Percentiles rank a stretch among this genome's conserved stretches.
Evolutionary conservation across 2,797 vertebrate species (phyloP).

Genomic region (Pangasius krempfi): DNA sequence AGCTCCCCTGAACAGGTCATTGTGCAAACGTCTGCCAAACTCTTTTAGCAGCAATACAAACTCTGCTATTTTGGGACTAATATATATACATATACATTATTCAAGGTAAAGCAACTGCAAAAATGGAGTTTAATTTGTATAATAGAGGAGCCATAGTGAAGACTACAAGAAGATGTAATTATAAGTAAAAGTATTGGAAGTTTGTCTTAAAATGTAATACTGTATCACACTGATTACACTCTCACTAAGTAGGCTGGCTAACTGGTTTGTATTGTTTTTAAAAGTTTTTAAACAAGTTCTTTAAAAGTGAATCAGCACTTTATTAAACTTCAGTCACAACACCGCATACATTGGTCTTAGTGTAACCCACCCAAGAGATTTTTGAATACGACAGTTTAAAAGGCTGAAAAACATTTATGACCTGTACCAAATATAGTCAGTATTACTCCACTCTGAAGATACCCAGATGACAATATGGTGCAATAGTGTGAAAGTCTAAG

Average conservation of each 20-base stretch:
- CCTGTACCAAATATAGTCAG: not conserved
- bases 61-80: not conserved
- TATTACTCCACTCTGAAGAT: conserved; percentile 24
- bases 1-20: not conserved
- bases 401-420: conserved; percentile 7
- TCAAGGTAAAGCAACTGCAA: not conserved
- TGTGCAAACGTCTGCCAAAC: not conserved
- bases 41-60: not conserved
- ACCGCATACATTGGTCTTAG: not conserved
- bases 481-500: conserved; percentile 41
- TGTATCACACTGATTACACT: not conserved
- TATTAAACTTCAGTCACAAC: not conserved
- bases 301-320: not conserved
- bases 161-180: not conserved
- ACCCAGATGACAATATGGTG: conserved; percentile 41
- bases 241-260: not conserved
- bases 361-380: not conserved
- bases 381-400: not conserved
- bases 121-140: not conserved
- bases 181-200: not conserved
- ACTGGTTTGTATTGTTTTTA: not conserved
- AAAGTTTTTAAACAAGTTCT: not conserved
- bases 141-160: not conserved
- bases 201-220: not conserved
- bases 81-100: not conserved